Base-by-base conservation (phyloP, 2,113 vertebrate genomes). In the Telmatochromis bifrenatus region DNA sequence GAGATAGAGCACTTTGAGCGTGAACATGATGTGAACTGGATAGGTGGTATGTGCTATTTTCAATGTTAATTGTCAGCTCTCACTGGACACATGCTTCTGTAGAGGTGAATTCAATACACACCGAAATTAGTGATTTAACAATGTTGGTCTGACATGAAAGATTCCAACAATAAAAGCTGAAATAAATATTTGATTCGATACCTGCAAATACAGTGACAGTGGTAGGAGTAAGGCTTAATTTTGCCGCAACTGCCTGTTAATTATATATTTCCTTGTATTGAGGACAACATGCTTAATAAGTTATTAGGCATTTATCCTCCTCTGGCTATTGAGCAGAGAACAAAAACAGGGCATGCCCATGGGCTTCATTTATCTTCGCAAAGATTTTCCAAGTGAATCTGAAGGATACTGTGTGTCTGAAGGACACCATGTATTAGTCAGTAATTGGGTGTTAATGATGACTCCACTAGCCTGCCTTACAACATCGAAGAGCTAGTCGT, bases 401-500 rank as follows among this genome's bases (percentile, higher is more conserved):
- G 91, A 94, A 94, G 92, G 90, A 95, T 94, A 91, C 45, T 51
- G 73, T 51, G 73, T 87, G 91, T 95, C 90, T 95, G 95, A 96
- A 95, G 94, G 95, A 95, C 94, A 94, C 92, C 45, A 83, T 89
- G 81, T 94, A 93, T 95, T 95, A 95, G 92, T 86, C 70, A 28
- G 91, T 96, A 95, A 96, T 95, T 94, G 90, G 93, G 91, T 93
- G 92, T 93, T 93, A 93, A 95, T 93, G 88, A 95, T 87, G 92
- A 94, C 93, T 95, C 90, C 92, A 93, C 89, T 88, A 87, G 92
- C 79, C 89, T 90, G 90, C 89, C 86, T 80, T 87, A 88, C 85
- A 91, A 90, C 91, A 87, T 86, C 3, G 54, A 82, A 79, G 86
- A 82, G 87, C 85, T 60, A 68, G 85, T 87, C 11, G 35, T 45